Evolutionary conservation across 2,113 vertebrate species (phyloP), one percentile per base, ranked within the genome.

Genomic region (rat (Rattus norvegicus)): DNA sequence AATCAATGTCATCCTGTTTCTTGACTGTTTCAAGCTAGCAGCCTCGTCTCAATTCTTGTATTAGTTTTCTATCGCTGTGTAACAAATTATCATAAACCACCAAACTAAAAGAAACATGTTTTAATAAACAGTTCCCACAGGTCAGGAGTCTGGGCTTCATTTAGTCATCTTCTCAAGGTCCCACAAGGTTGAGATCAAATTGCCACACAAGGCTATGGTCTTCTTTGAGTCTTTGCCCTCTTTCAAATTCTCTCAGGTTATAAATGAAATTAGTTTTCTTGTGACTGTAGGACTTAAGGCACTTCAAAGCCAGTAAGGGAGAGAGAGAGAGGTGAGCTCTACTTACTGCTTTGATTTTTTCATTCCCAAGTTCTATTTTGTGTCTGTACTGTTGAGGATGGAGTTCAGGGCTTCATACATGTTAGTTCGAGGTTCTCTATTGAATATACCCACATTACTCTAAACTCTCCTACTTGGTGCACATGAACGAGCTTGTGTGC

Each of bases 201-300:
- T 94, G 26, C n/a, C 36, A 87, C 8, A 14, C 47, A 77, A 22
- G 6, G 28, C 24, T 92, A 9, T 13, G 12, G 1, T 90, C 61
- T 90, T 67, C 39, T 70, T 52, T 81, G 67, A 87, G 36, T 26
- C 47, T 75, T 6, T 26, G 10, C 47, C 56, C 47, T 92, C 79
- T 92, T 93, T 43, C 11, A 76, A 24, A 16, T 1, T 88, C 12
- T 76, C 24, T 67, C 2, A 7, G 36, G 14, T 54, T 81, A 69
- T 91, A 92, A 67, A 91, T 39, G 69, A 33, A 86, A 83, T 77
- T 77, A 28, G 20, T 88, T 75, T 97, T 88, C n/a, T 91, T 93
- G 75, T 33, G 30, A 13, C 56, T 92, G 5, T 24, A 69, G 49
- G 49, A 94, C 5, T 49, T 16, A 0, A 26, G 30, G 13, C 11